Percentiles rank a stretch among this genome's conserved stretches.
These are phyloP conservation scores for Amazona ochrocephala DNA, from an alignment of 2,797 vertebrate species.

Conservation along the genomic window DNA sequence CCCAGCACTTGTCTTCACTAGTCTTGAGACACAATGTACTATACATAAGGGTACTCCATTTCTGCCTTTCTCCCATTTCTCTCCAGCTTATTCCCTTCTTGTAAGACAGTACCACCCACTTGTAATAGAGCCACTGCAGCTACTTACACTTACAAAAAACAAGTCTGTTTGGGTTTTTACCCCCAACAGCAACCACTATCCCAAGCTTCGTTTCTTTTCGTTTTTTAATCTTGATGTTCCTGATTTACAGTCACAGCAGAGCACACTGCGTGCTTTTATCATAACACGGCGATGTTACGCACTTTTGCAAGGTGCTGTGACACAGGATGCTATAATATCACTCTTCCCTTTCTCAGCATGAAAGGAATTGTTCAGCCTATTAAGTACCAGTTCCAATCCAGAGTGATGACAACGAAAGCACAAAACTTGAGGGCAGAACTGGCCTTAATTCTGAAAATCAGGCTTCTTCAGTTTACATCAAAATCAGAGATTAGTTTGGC, in stretches of 20 bases:
- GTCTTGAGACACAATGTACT: not conserved
- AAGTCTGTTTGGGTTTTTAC: not conserved
- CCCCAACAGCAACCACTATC: not conserved
- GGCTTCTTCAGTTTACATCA: not conserved
- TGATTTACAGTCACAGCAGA: not conserved
- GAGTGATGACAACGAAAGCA: fast-evolving
- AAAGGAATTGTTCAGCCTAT: not conserved
- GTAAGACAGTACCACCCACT: not conserved
- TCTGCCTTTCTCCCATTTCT: not conserved
- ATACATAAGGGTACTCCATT: not conserved
- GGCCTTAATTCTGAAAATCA: not conserved
- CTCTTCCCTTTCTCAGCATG: not conserved
- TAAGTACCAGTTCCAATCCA: not conserved
- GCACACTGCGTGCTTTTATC: not conserved
- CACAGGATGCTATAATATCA: not conserved
- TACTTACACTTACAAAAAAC: not conserved
- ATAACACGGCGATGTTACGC: not conserved
- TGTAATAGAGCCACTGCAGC: not conserved
- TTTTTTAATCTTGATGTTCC: not conserved
- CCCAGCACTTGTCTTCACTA: not conserved
- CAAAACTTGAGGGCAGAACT: not conserved
- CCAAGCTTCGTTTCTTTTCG: not conserved
- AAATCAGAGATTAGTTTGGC: not conserved
- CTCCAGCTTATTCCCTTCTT: not conserved
- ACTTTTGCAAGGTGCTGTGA: not conserved